A percentile compares a stretch with the other conserved stretches of the same genome.
Conservation (phyloP, 1,140 invertebrate species). For the Eurytemora carolleeae region DNA sequence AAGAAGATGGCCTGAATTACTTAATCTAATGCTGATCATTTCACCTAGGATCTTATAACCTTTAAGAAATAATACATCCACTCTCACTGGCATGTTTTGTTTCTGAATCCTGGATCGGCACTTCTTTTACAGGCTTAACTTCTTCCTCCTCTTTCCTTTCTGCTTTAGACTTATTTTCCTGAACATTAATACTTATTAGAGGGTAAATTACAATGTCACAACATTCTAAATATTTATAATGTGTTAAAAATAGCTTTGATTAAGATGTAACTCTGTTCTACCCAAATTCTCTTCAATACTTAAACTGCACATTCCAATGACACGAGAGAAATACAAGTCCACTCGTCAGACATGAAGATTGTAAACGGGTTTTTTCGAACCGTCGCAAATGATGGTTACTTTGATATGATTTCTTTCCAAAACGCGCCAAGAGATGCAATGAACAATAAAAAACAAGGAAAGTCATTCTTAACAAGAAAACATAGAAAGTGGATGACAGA, state of each 20-base stretch:
- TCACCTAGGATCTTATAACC: too few species aligned
- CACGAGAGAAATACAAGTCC: neutral
- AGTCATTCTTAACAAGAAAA: too few species aligned
- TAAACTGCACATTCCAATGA: neutral
- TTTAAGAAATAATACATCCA: constrained; percentile 37
- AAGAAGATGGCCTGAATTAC: too few species aligned
- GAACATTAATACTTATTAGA: neutral
- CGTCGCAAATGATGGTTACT: too few species aligned
- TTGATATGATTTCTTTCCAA: too few species aligned
- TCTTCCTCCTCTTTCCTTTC: constrained; percentile 31
- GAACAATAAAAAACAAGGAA: too few species aligned
- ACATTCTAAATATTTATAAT: constrained; percentile 3
- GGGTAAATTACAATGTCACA: neutral
- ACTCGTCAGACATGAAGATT: too few species aligned
- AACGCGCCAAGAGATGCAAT: too few species aligned
- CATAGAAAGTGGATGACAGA: too few species aligned
- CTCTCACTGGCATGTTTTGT: constrained; percentile 42
- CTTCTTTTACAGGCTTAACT: constrained; percentile 43
- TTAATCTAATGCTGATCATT: too few species aligned
- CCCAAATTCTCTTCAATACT: too few species aligned
- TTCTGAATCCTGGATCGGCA: constrained; percentile 35
- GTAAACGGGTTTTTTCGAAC: too few species aligned
- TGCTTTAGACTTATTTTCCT: constrained; percentile 22
- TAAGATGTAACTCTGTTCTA: constrained; percentile 18
- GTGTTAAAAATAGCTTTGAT: constrained; percentile 20